A percentile compares a stretch with the other conserved stretches of the same genome.
Conservation (phyloP, 23 tunicate species). For the Clavelina lepadiformis region DNA sequence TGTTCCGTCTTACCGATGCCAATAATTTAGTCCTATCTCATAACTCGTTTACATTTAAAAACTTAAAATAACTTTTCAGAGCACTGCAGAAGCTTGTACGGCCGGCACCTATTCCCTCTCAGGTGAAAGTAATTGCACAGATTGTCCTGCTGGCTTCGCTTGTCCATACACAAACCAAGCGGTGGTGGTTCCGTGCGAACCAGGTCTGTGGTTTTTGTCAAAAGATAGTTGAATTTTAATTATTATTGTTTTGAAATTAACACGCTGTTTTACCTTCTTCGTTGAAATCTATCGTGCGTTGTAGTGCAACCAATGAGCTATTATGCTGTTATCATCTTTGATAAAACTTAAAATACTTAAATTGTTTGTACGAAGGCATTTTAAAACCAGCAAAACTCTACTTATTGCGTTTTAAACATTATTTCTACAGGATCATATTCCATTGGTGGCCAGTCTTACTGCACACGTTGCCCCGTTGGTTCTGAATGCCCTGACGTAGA, state of each 20-base stretch:
- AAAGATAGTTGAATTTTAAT: not conserved
- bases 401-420: not conserved
- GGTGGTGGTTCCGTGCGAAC: constrained; percentile 20
- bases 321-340: too few relatives aligned
- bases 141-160: constrained; percentile 56
- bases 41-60: too few relatives aligned
- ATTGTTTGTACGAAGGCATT: too few relatives aligned
- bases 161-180: constrained; percentile 68
- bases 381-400: not conserved
- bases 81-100: constrained; percentile 27
- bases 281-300: too few relatives aligned
- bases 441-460: constrained; percentile 24
- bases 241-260: constrained; percentile 1
- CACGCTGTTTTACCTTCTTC: too few relatives aligned
- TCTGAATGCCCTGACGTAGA: constrained; percentile 62
- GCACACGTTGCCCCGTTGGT: constrained; percentile 74
- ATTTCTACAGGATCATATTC: constrained; percentile 58
- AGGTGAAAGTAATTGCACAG: constrained; percentile 37
- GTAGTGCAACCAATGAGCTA: too few relatives aligned
- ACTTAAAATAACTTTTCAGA: too few relatives aligned
- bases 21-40: too few relatives aligned
- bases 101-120: constrained; percentile 65
- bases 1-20: too few relatives aligned
- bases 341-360: too few relatives aligned
- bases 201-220: constrained; percentile 25